Evolutionary conservation across 2,888 invertebrate species (phyloP), one percentile per base, ranked within the genome.

Genomic region (Napeogenes sylphis): DNA sequence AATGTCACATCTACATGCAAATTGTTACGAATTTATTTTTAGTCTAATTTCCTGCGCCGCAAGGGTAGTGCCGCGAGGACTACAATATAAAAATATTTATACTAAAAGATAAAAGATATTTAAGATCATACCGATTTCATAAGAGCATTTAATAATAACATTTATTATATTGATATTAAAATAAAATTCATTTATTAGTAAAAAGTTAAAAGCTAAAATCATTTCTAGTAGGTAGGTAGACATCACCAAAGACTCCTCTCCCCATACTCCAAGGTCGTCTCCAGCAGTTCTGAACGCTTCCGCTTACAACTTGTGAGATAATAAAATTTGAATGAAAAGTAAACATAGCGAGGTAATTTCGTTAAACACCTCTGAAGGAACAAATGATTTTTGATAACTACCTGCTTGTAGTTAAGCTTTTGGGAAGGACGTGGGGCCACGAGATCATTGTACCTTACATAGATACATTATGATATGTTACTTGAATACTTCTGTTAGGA

Each of bases 1-100:
- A 89, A 90, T 87, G 90, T 87, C 87, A 85, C 89, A 90, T 90
- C 88, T 85, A 82, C 83, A 90, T 90, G 90, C 88, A 90, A 90
- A 90, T 90, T 87, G 87, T 83, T 81, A 76, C 75, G 83, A 87
- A 86, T 89, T 88, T 88, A 88, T 83, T 85, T 84, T 82, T 83
- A 84, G 82, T 85, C 80, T 85, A 85, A 86, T 88, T 87, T 75
- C 74, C 77, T 89, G 87, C 85, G 87, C 88, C 86, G 75, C 86
- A 85, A 84, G 81, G 86, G 82, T 71, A 71, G 72, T 38, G 57
- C 33, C 42, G n/a, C 21, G 21, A 21, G 21, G 21, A 21, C 21
- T 47, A 47, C 47, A 14, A 38, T 38, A 38, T 38, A 38, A 8
- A 42, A 8, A 42, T 42, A 42, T 42, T 8, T 42, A 42, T 42